Base-by-base conservation (phyloP, 1,140 invertebrate species). In the Drosophila ogumai region DNA sequence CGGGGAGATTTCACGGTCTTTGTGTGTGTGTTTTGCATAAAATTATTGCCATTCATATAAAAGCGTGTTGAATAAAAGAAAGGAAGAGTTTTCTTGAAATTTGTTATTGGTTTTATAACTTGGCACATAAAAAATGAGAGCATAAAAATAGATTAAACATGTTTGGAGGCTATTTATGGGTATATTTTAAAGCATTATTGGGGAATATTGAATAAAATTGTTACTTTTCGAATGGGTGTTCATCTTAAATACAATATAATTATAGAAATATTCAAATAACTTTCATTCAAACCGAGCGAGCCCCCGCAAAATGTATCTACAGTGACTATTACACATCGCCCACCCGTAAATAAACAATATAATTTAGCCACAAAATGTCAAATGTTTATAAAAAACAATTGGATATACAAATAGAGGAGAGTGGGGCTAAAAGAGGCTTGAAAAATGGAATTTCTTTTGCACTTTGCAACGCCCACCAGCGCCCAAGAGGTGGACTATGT, bases 11-110 rank as follows among this genome's bases (percentile, higher is more conserved):
- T 17, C 50, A 43, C 36, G 47, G 12, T 55, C 34, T 68, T 41
- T 56, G 31, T 44, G 52, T 81, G 72, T 60, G 59, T 64, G 61
- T 69, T 56, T 82, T 87, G 82, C 82, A 87, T 88, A 87, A 69
- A 72, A 87, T 88, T 87, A 88, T 88, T 88, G 82, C 68, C 80
- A 88, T 87, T 88, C 82, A 87, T 68, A 43, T 32, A 36, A 68
- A 64, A 73, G 67, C 49, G 28, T 40, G 43, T 36, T 40, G 34
- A 43, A 41, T 15, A 55, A 56, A 73, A 43, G 49, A 54, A 50
- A 36, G 46, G 41, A 72, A 64, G 71, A 50, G 41, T 56, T 66
- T 66, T 54, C 50, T 57, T 56, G 31, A 71, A 38, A 71, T 52
- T 50, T 52, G n/a, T 71, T 47, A 34, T 15, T 46, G 7, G 32